Evolutionary conservation across 2,113 vertebrate species (phyloP), one percentile per base, ranked within the genome.

Genomic region (Gobio gobio): DNA sequence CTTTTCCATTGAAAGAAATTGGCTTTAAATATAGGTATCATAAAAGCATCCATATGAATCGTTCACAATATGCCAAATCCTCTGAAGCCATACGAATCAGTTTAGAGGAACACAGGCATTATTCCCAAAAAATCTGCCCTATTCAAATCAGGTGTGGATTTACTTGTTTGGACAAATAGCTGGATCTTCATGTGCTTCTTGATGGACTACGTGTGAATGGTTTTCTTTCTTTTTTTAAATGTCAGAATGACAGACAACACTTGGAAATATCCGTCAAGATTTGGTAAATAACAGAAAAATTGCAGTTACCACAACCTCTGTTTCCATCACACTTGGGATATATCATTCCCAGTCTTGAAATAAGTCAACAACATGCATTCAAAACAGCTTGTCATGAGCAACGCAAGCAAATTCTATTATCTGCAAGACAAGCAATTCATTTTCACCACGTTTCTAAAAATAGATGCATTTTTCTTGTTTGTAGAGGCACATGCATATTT

Each of bases 371-470:
- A 78, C 43, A 78, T 22, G 26, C 73, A 74, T 66, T 68, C 64
- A 43, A 76, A 78, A 54, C 43, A 68, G 10, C 6, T 20, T 36
- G 26, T 79, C n/a, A 20, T 24, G 59, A 63, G 14, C 43, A 75
- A 59, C 9, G 51, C 10, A 47, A 36, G 29, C 12, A 20, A 54
- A 80, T n/a, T 47, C 18, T 29, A 45, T 29, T 78, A 20, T n/a
- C 9, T 18, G 9, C 18, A 58, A 85, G 59, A 66, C 75, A 24
- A 70, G 43, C 47, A 80, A 49, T 80, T 49, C 14, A 49, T 80
- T 63, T 64, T 26, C 33, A 79, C n/a, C 59, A 20, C 2, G 0
- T 40, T 82, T 72, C 24, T 54, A 66, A 54, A 14, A 70, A 40
- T 82, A 78, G 26, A 36, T 0, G 5, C 0, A 16, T 72, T 43